These are phyloP conservation scores for Polyploca ridens DNA, from an alignment of 2,888 invertebrate genomes.

Conservation along the genomic window DNA sequence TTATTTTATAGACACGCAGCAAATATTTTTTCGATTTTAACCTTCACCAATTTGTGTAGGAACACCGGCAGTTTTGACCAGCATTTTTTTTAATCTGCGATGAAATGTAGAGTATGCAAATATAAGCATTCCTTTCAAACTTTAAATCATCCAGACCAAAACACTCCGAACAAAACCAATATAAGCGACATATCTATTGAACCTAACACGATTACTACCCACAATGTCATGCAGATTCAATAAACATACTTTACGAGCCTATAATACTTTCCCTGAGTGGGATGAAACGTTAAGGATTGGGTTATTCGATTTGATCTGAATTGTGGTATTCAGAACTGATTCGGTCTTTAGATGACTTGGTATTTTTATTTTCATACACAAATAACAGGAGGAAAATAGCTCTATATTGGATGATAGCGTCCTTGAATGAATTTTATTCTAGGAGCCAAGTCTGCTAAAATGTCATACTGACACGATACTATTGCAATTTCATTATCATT, in stretches of 20 bases:
- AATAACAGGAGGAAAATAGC: no score
- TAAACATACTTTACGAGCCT: constrained; percentile 5
- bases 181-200: background rate
- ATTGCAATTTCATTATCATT: no score
- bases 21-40: no score
- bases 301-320: constrained; percentile 6
- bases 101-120: no score
- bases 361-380: background rate
- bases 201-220: background rate
- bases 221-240: constrained; percentile 4
- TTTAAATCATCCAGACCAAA: background rate
- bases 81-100: no score
- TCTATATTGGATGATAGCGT: no score
- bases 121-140: background rate
- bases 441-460: no score
- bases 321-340: background rate
- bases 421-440: no score
- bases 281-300: background rate
- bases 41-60: no score
- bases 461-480: no score
- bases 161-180: background rate
- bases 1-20: no score
- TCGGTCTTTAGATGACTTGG: background rate
- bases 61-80: no score
- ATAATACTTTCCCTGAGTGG: constrained; percentile 8